Percentiles rank a stretch among this genome's conserved stretches.
phyloP scores from a whole-genome alignment of 2,888 invertebrate genomes.

The Fragum whitleyi region DNA sequence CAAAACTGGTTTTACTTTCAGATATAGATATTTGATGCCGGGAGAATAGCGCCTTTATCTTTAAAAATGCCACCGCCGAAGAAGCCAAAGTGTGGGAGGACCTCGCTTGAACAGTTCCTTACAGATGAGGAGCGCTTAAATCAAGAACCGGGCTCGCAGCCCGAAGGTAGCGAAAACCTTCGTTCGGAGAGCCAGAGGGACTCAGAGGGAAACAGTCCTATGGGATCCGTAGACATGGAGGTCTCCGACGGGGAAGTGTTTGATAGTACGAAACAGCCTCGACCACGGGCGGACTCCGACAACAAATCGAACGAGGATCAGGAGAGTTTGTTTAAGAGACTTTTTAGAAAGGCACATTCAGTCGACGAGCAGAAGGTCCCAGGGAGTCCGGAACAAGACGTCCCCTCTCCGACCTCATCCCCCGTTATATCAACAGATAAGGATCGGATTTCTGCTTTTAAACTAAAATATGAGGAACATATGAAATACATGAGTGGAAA shows the following conservation, averaged over 20 bases:
- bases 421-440: constrained; percentile 30
- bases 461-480: constrained; percentile 50
- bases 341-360: constrained; percentile 55
- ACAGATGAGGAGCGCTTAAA: constrained; percentile 72
- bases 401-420: constrained; percentile 48
- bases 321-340: constrained; percentile 51
- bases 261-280: constrained; percentile 10
- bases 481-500: constrained; percentile 39
- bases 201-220: constrained; percentile 66
- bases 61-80: constrained; percentile 80
- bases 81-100: constrained; percentile 81
- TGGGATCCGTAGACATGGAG: constrained; percentile 61
- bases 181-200: constrained; percentile 36
- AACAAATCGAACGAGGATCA: constrained; percentile 6
- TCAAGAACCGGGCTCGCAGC: background rate
- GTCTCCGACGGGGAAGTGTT: constrained; percentile 59
- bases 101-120: constrained; percentile 79
- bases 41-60: background rate
- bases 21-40: constrained; percentile 9
- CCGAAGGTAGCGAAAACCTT: background rate
- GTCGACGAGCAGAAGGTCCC: constrained; percentile 58
- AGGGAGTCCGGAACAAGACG: constrained; percentile 51
- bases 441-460: constrained; percentile 41
- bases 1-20: background rate
- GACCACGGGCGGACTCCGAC: constrained; percentile 5